A percentile compares a stretch with the other conserved stretches of the same genome.
phyloP scores from a whole-genome alignment of 92 coral and sea anemone genomes.

The Bergia sp. region DNA sequence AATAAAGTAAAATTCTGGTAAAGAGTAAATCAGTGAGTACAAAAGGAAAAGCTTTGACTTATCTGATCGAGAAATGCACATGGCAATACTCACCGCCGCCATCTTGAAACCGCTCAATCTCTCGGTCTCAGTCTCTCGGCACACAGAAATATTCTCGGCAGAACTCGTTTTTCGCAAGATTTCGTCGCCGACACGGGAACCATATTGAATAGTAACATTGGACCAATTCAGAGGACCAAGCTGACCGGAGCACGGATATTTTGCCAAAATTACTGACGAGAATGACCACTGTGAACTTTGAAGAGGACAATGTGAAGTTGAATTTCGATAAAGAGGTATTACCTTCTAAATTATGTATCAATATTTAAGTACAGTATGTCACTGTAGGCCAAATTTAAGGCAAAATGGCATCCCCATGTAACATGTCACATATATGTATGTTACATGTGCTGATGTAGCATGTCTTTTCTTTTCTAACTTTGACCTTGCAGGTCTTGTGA shows the following conservation, averaged over 20 bases:
- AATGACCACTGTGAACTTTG: slow-evolving; percentile 76
- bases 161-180: background rate
- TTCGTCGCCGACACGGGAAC: slow-evolving; percentile 33
- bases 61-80: slow-evolving; percentile 64
- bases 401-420: too few species aligned
- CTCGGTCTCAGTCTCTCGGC: slow-evolving; percentile 16
- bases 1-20: background rate
- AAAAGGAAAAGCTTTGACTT: background rate
- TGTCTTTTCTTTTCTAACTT: too few species aligned
- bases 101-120: slow-evolving; percentile 72
- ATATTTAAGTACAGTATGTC: too few species aligned
- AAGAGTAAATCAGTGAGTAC: background rate
- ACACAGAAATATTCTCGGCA: background rate
- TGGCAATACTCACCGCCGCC: slow-evolving; percentile 99
- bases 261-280: background rate
- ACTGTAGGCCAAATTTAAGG: too few species aligned
- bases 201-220: background rate
- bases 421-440: too few species aligned
- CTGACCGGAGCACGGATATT: background rate
- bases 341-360: background rate
- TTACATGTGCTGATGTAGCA: too few species aligned
- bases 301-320: slow-evolving; percentile 54
- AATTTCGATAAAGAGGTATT: slow-evolving; percentile 51
- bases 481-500: too few species aligned
- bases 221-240: background rate